These are phyloP conservation scores for Cochlearius cochlearius DNA, from an alignment of 2,113 vertebrate genomes.

Conservation along the genomic window DNA sequence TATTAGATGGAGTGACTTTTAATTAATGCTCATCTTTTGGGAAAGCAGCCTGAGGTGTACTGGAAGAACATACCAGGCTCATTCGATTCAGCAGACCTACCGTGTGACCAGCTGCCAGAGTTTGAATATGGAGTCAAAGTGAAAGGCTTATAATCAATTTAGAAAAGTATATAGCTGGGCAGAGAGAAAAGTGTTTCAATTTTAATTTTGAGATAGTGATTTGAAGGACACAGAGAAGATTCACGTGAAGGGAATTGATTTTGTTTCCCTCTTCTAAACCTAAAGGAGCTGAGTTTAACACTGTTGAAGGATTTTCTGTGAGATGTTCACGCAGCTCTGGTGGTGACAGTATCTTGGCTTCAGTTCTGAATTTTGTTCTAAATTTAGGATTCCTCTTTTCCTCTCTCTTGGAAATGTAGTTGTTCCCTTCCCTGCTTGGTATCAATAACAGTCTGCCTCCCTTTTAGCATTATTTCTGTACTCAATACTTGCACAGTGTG, in stretches of 20 bases:
- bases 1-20: background rate
- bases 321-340: conserved; percentile 46
- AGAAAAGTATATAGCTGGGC: background rate
- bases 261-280: background rate
- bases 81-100: background rate
- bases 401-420: conserved; percentile 57
- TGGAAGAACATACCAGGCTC: background rate
- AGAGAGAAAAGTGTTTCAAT: background rate
- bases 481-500: background rate
- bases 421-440: conserved; percentile 57
- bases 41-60: background rate
- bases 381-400: conserved; percentile 67
- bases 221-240: background rate
- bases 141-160: conserved; percentile 5
- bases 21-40: conserved; percentile 13
- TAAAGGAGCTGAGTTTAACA: conserved; percentile 9
- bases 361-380: conserved; percentile 61
- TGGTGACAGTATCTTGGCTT: conserved; percentile 70
- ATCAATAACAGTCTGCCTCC: conserved; percentile 55
- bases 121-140: background rate
- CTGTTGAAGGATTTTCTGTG: conserved; percentile 58
- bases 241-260: background rate
- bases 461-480: conserved; percentile 25
- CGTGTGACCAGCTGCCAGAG: conserved; percentile 15
- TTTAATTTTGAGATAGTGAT: background rate